Evolutionary conservation across 2,797 vertebrate species (phyloP), one percentile per base, ranked within the genome.

Genomic region (Myiotriccus ornatus): DNA sequence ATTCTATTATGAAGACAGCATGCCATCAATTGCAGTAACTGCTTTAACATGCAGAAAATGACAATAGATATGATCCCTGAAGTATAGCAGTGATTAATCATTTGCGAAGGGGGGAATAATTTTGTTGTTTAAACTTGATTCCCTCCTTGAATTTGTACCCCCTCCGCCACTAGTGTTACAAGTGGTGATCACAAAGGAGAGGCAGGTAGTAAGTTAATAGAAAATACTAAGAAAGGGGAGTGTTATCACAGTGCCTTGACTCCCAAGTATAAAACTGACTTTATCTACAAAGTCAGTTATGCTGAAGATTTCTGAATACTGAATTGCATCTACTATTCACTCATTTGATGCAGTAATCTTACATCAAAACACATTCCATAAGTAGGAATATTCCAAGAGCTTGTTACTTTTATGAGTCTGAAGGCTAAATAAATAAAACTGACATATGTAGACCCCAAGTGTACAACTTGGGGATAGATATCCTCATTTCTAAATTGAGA

Each of bases 21-120:
- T 74, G 59, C 63, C 90, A 89, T 87, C 89, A 87, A 49, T 30
- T 83, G 84, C 64, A 87, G n/a, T 60, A 90, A 93, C 71, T 75
- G 64, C 57, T 89, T 93, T 94, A 93, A 80, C 84, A 87, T 57
- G 60, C 56, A 87, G 67, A 87, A 92, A 87, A 91, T 77, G 75
- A 93, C 82, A 95, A 77, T 34, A 64, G 90, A 59, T 75, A 44
- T 5, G 32, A 93, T 85, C 68, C 65, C 76, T 81, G 49, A 82
- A 85, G 78, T 18, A 75, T 1, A 64, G 39, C 39, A 78, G 53
- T 14, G n/a, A 95, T 87, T 63, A 82, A 80, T 93, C 49, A 63
- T 56, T 57, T 6, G 15, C 12, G 12, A 4, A 4, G n/a, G 32
- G 37, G 13, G 24, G 8, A 11, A 92, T 25, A 22, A 37, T 60